Evolutionary conservation across 2,888 invertebrate genomes (phyloP).

Genomic region (Biston betularia): DNA sequence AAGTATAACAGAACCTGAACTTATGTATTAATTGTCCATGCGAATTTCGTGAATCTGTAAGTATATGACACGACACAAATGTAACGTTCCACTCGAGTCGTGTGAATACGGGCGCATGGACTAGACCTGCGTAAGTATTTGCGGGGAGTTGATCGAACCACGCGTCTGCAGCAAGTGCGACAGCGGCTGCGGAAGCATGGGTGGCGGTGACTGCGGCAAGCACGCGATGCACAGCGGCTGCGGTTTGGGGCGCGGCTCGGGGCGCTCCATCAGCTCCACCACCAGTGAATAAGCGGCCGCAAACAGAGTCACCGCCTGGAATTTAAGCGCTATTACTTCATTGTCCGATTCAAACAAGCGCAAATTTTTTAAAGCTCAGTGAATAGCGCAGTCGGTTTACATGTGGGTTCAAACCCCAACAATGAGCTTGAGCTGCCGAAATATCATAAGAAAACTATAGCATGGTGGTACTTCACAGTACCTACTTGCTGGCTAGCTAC

Average conservation of each 20-base stretch:
- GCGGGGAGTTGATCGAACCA: neutral
- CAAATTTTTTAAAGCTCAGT: too few relatives aligned
- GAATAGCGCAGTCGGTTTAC: too few relatives aligned
- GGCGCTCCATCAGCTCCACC: slow-evolving; percentile 58
- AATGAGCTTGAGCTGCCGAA: too few relatives aligned
- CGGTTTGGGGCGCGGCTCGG: slow-evolving; percentile 46
- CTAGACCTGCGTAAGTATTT: slow-evolving; percentile 19
- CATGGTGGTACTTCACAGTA: too few relatives aligned
- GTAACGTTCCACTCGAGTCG: neutral
- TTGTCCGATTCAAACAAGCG: too few relatives aligned
- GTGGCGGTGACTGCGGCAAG: slow-evolving; percentile 47
- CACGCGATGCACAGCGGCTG: slow-evolving; percentile 66
- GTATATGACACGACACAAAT: neutral
- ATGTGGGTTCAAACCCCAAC: too few relatives aligned
- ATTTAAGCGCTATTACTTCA: neutral
- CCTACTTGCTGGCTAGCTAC: too few relatives aligned
- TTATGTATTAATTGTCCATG: too few relatives aligned
- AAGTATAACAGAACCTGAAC: too few relatives aligned
- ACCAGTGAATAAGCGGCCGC: slow-evolving; percentile 69
- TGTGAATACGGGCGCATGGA: neutral
- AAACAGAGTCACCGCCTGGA: slow-evolving; percentile 72
- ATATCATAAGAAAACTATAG: too few relatives aligned
- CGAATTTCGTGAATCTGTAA: too few relatives aligned
- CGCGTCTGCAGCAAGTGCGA: neutral
- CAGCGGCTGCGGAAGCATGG: slow-evolving; percentile 37